Evolutionary conservation across 2,888 invertebrate genomes (phyloP).

Genomic region (Ptychoptera albimana): DNA sequence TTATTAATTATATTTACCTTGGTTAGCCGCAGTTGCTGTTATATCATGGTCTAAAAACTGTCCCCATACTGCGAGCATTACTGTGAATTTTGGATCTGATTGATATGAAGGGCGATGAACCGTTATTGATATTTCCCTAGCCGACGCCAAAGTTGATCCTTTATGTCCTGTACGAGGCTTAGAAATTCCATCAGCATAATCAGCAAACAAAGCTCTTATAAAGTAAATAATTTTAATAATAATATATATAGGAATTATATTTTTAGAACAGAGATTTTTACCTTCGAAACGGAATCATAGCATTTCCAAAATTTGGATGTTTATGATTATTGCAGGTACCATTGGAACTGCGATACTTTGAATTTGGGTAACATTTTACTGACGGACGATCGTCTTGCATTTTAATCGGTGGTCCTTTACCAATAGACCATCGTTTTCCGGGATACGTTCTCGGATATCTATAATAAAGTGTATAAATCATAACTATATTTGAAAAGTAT

Average conservation of each 20-base stretch:
- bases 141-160: conserved; percentile 47
- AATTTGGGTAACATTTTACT: conserved; percentile 28
- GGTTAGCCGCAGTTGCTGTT: conserved; percentile 64
- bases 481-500: neutral
- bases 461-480: neutral
- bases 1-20: conserved; percentile 30
- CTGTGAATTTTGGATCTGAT: conserved; percentile 59
- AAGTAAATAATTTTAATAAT: neutral
- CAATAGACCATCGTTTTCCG: conserved; percentile 23
- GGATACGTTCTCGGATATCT: conserved; percentile 12
- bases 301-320: conserved; percentile 50
- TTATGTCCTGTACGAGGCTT: conserved; percentile 36
- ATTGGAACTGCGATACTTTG: conserved; percentile 48
- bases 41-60: conserved; percentile 82
- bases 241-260: neutral
- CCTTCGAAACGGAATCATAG: conserved; percentile 57
- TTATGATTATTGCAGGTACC: conserved; percentile 63
- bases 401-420: conserved; percentile 23
- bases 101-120: conserved; percentile 59
- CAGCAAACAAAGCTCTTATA: conserved; percentile 42
- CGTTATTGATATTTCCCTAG: conserved; percentile 54
- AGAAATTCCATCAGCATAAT: conserved; percentile 59
- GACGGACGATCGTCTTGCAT: conserved; percentile 18
- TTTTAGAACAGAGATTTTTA: neutral
- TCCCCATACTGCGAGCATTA: conserved; percentile 77